phyloP scores from a whole-genome alignment of 1,140 invertebrate genomes.

The Schlechtendalia chinensis region DNA sequence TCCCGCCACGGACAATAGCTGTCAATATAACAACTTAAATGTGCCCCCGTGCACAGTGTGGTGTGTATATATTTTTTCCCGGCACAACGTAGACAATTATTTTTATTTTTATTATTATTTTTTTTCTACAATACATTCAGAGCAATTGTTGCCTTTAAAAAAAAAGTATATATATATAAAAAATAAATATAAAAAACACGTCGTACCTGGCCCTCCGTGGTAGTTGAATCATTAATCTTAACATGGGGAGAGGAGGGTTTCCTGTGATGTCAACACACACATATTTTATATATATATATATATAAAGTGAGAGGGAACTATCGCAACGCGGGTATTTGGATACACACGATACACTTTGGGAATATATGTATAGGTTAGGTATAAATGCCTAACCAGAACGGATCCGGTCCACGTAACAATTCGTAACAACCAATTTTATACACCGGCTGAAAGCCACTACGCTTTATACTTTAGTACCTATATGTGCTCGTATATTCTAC shows the following conservation, averaged over 20 bases:
- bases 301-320: not conserved
- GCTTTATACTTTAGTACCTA: not conserved
- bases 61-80: not conserved
- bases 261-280: slow-evolving; percentile 13
- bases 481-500: not conserved
- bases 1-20: not conserved
- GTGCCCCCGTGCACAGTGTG: not conserved
- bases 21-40: slow-evolving; percentile 29
- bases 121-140: not conserved
- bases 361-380: not conserved
- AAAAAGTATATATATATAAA: not conserved
- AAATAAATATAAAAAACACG: not conserved
- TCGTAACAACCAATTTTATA: slow-evolving; percentile 43
- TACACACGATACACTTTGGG: not conserved
- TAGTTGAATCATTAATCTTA: slow-evolving; percentile 29
- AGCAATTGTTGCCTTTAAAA: not conserved
- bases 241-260: not conserved
- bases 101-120: slow-evolving; percentile 12
- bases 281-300: too few relatives aligned
- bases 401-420: slow-evolving; percentile 44
- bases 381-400: slow-evolving; percentile 32
- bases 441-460: slow-evolving; percentile 14
- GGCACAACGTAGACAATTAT: too few relatives aligned
- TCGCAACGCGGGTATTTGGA: not conserved
- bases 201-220: slow-evolving; percentile 37